phyloP scores from a whole-genome alignment of 2,888 invertebrate species.

The Galeruca laticollis region DNA sequence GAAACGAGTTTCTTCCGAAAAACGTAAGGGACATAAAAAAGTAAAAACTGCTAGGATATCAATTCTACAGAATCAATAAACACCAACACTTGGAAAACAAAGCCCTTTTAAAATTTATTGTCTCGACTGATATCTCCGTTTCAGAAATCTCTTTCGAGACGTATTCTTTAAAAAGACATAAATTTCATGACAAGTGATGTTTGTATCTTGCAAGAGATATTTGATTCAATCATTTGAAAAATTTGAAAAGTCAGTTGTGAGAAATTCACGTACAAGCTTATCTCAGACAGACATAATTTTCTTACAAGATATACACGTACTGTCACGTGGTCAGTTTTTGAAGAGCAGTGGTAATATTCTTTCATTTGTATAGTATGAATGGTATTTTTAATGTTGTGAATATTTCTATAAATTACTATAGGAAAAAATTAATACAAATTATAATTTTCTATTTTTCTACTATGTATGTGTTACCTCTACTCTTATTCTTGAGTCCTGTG shows the following conservation, averaged over 20 bases:
- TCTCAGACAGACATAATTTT: too few relatives aligned
- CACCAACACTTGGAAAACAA: conserved; percentile 31
- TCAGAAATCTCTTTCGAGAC: conserved; percentile 10
- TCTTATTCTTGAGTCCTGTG: too few relatives aligned
- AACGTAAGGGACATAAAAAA: conserved; percentile 18
- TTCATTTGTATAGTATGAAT: background rate
- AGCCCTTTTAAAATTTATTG: conserved; percentile 25
- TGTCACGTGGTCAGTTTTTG: background rate
- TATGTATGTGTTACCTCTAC: too few relatives aligned
- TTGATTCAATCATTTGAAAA: background rate
- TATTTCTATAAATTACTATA: too few relatives aligned
- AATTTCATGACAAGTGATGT: conserved; percentile 7
- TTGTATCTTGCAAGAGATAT: background rate
- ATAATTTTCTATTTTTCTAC: too few relatives aligned
- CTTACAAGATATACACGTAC: too few relatives aligned
- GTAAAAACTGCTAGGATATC: conserved; percentile 28
- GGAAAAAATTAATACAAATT: too few relatives aligned
- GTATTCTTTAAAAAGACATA: conserved; percentile 3
- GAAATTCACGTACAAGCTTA: too few relatives aligned
- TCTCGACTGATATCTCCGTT: conserved; percentile 8
- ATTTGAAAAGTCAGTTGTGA: background rate
- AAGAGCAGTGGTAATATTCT: background rate
- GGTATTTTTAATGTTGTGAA: too few relatives aligned
- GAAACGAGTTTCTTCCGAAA: background rate
- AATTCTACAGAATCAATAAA: conserved; percentile 25